Base-by-base conservation (phyloP, 2,888 invertebrate species). In the Drosophila austrosaltans region DNA sequence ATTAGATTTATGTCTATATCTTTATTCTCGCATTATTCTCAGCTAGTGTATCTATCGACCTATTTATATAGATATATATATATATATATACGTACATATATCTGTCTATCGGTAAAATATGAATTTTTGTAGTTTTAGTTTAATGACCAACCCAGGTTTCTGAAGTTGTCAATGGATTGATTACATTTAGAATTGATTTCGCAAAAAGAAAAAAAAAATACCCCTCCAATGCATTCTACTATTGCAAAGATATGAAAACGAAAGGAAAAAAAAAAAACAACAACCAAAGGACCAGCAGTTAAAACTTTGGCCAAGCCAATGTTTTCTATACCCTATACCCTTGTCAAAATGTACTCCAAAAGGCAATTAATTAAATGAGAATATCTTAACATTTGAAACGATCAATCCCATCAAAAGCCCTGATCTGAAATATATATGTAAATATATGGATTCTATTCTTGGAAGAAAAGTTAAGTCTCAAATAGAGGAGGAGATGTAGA, bases 151-250 rank as follows among this genome's bases (percentile, higher is more conserved):
- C 44, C 16, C 71, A 85, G 85, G 82, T 85, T 82, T 82, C 82
- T 85, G 75, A 75, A 82, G 82, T 82, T 78, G 79, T 79, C 79
- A 79, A 81, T 76, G 72, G 74, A 75, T 68, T 73, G 53, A 73
- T 84, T 79, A 48, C 1, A 48, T 25, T 48, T 42, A 28, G 59
- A 42, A 59, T 59, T 59, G 39, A 59, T 42, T 59, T 42, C 12
- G 59, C 59, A 8, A 42, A 36, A 30, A 16, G 0, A 0, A 16
- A 16, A 4, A 28, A 28, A 28, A 28, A 3, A 2, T 16, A 48
- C 60, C 48, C 22, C 61, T 42, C 54, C 53, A 44, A 57, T 22
- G 12, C 65, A 53, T 56, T 56, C 22, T n/a, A 53, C 44, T 39
- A 28, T 6, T 30, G 30, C 30, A 39, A 60, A 59, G 53, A 61